These are phyloP conservation scores for Parapsyche elsis DNA, from an alignment of 1,140 invertebrate species.

Conservation along the genomic window DNA sequence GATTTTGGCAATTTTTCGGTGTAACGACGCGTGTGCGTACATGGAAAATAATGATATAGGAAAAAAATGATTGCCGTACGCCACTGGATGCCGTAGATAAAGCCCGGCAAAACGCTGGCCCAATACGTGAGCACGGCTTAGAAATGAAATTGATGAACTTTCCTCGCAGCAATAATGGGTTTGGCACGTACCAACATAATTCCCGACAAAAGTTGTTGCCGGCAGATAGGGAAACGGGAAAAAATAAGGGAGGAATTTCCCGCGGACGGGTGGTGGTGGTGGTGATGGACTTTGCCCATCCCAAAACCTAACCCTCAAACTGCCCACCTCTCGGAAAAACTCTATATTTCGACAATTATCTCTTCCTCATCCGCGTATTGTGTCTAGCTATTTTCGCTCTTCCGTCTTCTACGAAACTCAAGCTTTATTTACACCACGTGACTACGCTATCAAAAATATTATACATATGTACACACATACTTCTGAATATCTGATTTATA, in stretches of 20 bases:
- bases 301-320: background rate
- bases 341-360: conserved; percentile 43
- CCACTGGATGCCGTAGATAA: conserved; percentile 52
- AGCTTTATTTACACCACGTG: too few relatives aligned
- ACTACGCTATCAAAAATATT: too few relatives aligned
- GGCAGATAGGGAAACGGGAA: conserved; percentile 55
- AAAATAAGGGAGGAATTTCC: conserved; percentile 54
- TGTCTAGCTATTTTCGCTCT: too few relatives aligned
- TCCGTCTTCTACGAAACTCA: too few relatives aligned
- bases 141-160: conserved; percentile 58
- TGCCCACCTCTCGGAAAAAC: conserved; percentile 23
- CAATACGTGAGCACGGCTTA: conserved; percentile 56
- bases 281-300: background rate
- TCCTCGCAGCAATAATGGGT: conserved; percentile 68
- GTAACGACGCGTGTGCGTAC: background rate
- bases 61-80: conserved; percentile 17
- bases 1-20: background rate
- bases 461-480: too few relatives aligned
- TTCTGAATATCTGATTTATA: too few relatives aligned
- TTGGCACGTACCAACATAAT: conserved; percentile 70
- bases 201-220: conserved; percentile 66
- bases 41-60: background rate
- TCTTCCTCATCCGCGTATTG: background rate
- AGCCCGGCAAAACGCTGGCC: conserved; percentile 55
- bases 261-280: conserved; percentile 55